Conservation (phyloP, 2,888 invertebrate species). For the Drosophila buzzatii region DNA sequence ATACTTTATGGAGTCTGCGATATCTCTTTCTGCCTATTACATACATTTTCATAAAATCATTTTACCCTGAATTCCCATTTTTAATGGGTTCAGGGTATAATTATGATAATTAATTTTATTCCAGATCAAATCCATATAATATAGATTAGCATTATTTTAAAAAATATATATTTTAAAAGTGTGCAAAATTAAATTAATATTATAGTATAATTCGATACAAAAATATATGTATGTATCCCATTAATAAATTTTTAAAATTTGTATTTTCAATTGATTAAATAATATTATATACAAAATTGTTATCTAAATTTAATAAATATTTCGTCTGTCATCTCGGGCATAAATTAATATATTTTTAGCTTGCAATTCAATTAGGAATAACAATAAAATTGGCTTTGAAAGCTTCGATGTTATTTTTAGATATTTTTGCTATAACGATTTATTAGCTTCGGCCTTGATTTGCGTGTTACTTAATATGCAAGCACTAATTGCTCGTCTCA, state of each 20-base stretch:
- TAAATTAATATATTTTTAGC: neutral
- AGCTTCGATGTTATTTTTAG: neutral
- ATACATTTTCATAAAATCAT: no score
- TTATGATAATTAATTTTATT: neutral
- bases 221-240: no score
- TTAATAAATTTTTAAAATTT: no score
- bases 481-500: constrained; percentile 2
- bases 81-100: no score
- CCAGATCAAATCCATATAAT: neutral
- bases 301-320: neutral
- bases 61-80: no score
- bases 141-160: neutral
- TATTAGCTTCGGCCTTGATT: neutral
- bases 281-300: neutral
- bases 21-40: no score
- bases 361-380: neutral
- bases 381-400: neutral
- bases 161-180: no score
- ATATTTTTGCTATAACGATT: neutral
- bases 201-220: no score
- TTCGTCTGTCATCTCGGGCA: neutral
- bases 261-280: no score
- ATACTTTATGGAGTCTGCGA: no score
- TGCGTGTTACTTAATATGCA: neutral
- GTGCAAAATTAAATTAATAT: no score